Evolutionary conservation across 2,797 vertebrate genomes (phyloP).

Genomic region (Sphenopsis melanotis): DNA sequence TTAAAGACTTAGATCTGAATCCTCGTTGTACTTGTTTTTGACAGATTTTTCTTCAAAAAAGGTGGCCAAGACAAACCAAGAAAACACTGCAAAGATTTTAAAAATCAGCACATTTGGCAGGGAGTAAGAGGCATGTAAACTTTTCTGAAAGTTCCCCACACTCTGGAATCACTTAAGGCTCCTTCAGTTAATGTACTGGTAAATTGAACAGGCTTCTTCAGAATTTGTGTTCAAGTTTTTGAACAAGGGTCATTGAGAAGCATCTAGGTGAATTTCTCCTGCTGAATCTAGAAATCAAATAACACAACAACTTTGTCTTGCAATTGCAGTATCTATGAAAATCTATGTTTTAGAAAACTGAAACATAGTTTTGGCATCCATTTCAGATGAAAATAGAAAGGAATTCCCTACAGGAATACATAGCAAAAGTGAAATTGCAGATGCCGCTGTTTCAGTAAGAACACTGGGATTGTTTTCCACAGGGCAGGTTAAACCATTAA

Average conservation of each 20-base stretch:
- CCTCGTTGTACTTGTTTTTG: neutral
- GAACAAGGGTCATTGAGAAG: neutral
- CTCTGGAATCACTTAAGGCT: neutral
- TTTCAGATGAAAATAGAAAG: neutral
- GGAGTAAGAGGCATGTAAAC: neutral
- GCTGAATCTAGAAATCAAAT: neutral
- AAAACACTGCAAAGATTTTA: neutral
- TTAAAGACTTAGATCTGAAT: neutral
- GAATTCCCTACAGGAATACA: neutral
- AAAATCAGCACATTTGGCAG: neutral
- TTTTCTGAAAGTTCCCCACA: neutral
- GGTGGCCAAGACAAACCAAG: neutral
- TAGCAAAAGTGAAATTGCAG: neutral
- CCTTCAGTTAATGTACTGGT: accelerated
- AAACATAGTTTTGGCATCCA: neutral
- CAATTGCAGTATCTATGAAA: neutral
- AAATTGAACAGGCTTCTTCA: neutral
- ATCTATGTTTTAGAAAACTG: neutral
- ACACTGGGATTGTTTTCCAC: neutral
- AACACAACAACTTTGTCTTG: neutral
- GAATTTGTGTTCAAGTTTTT: neutral
- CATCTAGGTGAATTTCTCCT: neutral
- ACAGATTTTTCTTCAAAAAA: neutral
- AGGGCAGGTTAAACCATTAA: neutral
- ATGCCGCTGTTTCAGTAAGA: neutral